These are phyloP conservation scores for Trichomycterus rosablanca DNA, from an alignment of 2,113 vertebrate species.

Conservation along the genomic window DNA sequence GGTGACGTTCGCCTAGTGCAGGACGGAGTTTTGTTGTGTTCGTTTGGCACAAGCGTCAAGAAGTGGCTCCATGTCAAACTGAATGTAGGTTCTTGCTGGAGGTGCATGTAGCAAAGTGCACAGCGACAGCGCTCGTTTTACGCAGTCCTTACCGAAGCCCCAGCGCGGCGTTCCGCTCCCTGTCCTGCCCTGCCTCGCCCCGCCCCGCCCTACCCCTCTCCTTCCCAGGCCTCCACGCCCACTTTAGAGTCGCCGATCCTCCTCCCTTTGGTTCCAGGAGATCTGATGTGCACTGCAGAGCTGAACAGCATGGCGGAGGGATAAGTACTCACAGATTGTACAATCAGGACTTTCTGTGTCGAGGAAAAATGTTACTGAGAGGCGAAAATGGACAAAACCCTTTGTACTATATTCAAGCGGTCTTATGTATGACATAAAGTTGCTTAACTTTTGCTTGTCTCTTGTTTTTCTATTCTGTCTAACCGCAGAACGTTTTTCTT, in stretches of 20 bases:
- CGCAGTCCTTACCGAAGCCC: constrained; percentile 19
- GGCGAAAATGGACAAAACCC: constrained; percentile 82
- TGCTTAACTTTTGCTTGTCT: constrained; percentile 87
- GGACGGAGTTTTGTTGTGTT: constrained; percentile 44
- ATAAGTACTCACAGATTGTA: constrained; percentile 84
- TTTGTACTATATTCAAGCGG: constrained; percentile 96
- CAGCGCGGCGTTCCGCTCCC: neutral
- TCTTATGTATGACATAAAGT: constrained; percentile 96
- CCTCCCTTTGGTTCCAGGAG: constrained; percentile 81
- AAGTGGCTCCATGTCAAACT: constrained; percentile 48
- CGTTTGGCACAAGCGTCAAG: constrained; percentile 44
- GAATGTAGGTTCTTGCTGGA: constrained; percentile 33
- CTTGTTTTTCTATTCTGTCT: constrained; percentile 46
- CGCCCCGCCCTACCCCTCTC: constrained; percentile 14
- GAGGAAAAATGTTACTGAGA: constrained; percentile 84
- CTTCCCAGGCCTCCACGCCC: constrained; percentile 64
- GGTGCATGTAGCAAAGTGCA: constrained; percentile 26
- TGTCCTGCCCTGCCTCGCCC: constrained; percentile 5
- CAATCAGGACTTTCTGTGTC: constrained; percentile 93
- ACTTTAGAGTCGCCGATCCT: constrained; percentile 68
- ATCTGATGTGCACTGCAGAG: constrained; percentile 86
- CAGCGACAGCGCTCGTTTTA: constrained; percentile 15
- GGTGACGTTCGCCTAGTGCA: constrained; percentile 47
- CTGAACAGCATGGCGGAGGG: constrained; percentile 87
- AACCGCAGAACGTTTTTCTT: neutral